phyloP scores from a whole-genome alignment of 2,113 vertebrate genomes.

The Machaerirhynchus nigripectus region DNA sequence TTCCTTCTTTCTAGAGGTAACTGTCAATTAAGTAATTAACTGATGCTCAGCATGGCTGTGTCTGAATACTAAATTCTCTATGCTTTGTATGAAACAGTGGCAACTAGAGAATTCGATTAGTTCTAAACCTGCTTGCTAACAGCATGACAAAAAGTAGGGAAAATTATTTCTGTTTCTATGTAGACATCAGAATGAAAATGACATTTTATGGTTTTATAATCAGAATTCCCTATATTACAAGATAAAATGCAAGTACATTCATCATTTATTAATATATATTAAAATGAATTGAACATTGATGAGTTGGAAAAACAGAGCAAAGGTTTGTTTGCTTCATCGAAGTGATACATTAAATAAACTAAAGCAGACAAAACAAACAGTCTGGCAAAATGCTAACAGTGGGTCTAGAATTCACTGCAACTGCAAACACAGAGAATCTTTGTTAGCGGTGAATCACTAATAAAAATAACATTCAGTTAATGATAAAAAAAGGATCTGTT shows the following conservation, averaged over 20 bases:
- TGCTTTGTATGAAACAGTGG: neutral
- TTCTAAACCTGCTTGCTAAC: neutral
- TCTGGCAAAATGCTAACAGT: constrained; percentile 30
- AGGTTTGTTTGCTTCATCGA: constrained; percentile 54
- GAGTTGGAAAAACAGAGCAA: constrained; percentile 48
- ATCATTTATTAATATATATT: neutral
- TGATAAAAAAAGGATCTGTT: neutral
- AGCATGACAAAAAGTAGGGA: neutral
- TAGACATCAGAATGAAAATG: neutral
- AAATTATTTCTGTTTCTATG: neutral
- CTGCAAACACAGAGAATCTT: neutral
- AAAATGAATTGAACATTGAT: neutral
- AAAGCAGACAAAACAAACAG: constrained; percentile 47
- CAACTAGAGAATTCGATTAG: neutral
- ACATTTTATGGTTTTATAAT: neutral
- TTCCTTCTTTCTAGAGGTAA: neutral
- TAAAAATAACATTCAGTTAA: constrained; percentile 34
- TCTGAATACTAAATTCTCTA: neutral
- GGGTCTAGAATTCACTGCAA: constrained; percentile 18
- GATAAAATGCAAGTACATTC: neutral
- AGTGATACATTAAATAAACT: constrained; percentile 52
- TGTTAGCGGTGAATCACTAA: neutral
- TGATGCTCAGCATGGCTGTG: neutral
- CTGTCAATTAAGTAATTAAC: neutral
- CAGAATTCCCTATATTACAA: neutral